These are phyloP conservation scores for Florisuga fusca DNA, from an alignment of 2,797 vertebrate species.

Conservation along the genomic window DNA sequence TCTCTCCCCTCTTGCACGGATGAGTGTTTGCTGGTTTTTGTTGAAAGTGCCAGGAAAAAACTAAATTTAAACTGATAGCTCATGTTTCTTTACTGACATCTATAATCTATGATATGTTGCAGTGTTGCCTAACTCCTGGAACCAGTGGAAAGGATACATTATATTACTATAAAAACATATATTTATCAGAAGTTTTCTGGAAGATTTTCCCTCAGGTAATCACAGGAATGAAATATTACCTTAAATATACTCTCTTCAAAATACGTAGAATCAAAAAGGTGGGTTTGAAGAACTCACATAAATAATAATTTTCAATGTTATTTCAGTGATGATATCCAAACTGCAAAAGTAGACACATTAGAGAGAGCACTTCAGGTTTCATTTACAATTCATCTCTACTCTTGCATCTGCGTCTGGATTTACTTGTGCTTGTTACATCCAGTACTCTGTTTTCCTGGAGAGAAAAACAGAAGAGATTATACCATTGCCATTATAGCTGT, in stretches of 20 bases:
- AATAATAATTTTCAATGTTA: neutral
- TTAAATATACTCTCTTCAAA: neutral
- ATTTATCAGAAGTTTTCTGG: neutral
- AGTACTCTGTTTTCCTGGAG: neutral
- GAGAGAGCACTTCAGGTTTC: neutral
- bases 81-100: neutral
- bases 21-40: neutral
- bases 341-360: neutral
- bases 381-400: neutral
- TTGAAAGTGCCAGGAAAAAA: neutral
- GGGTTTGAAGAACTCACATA: fast-evolving
- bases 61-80: neutral
- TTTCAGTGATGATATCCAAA: neutral
- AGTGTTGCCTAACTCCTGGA: neutral
- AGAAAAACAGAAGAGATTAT: neutral
- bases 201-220: neutral
- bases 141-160: neutral
- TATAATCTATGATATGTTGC: neutral
- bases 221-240: neutral
- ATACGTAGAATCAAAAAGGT: neutral
- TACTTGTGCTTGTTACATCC: neutral
- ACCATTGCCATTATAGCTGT: neutral
- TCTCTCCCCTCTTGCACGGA: fast-evolving
- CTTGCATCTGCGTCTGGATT: neutral
- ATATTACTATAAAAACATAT: neutral